A percentile compares a stretch with the other conserved stretches of the same genome.
phyloP scores from a whole-genome alignment of 1,140 invertebrate species.

The Oncopodura yosiiana region DNA sequence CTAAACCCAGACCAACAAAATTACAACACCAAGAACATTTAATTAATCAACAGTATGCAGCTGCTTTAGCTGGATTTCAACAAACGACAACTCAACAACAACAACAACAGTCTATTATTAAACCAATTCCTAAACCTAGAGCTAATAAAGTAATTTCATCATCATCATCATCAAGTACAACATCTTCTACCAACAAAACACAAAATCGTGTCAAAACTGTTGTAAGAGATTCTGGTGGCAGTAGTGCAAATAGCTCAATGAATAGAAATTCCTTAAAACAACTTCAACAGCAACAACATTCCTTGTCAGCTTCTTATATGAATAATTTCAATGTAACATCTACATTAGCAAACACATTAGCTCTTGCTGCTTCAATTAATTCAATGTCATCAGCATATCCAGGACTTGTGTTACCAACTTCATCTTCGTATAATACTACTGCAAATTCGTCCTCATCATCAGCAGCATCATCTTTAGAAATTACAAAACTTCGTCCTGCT shows the following conservation, averaged over 20 bases:
- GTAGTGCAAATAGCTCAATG: no score
- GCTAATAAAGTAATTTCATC: not conserved
- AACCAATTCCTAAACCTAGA: constrained; percentile 6
- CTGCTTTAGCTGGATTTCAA: not conserved
- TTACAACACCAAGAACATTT: not conserved
- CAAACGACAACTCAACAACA: not conserved
- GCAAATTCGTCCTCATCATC: not conserved
- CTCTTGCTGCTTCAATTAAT: no score
- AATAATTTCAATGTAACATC: no score
- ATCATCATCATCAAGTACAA: not conserved
- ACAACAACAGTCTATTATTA: not conserved
- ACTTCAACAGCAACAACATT: no score
- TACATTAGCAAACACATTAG: no score
- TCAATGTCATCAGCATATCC: no score
- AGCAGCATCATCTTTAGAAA: constrained; percentile 1
- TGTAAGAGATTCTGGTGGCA: no score
- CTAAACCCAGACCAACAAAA: not conserved
- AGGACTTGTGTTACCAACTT: no score
- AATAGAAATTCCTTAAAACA: no score
- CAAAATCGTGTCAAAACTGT: not conserved
- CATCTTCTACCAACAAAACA: not conserved
- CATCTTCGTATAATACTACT: not conserved
- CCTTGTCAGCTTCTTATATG: no score
- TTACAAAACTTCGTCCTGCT: constrained; percentile 11
- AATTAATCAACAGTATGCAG: not conserved